Evolutionary conservation across 1,140 invertebrate genomes (phyloP).

Genomic region (Orussus abietinus): DNA sequence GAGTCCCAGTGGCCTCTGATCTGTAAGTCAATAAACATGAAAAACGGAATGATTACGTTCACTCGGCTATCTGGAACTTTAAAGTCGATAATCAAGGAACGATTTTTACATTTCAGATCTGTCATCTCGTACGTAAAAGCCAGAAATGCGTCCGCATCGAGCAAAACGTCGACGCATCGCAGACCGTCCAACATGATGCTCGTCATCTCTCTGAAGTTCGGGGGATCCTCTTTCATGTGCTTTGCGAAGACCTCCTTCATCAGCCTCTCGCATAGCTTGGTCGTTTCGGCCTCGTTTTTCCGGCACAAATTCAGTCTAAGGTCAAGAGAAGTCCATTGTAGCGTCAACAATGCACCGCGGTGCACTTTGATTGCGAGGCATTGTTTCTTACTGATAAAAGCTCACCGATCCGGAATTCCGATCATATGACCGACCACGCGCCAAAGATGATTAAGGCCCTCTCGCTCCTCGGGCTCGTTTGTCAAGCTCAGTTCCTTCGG

Average conservation of each 20-base stretch:
- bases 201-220: slow-evolving; percentile 12
- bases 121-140: slow-evolving; percentile 17
- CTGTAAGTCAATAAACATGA: slow-evolving; percentile 3
- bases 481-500: slow-evolving; percentile 60
- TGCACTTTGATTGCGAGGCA: neutral
- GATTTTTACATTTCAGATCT: slow-evolving; percentile 22
- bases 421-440: slow-evolving; percentile 70
- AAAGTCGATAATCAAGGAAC: neutral
- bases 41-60: neutral
- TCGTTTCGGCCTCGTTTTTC: slow-evolving; percentile 28
- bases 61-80: neutral
- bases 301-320: slow-evolving; percentile 33
- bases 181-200: slow-evolving; percentile 20
- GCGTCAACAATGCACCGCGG: neutral
- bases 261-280: slow-evolving; percentile 24
- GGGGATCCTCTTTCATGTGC: slow-evolving; percentile 12
- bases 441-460: slow-evolving; percentile 76
- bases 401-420: slow-evolving; percentile 70
- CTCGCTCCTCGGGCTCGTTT: slow-evolving; percentile 50
- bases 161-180: slow-evolving; percentile 15
- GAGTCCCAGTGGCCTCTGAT: slow-evolving; percentile 11
- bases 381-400: slow-evolving; percentile 1
- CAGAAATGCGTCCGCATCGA: slow-evolving; percentile 25
- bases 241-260: slow-evolving; percentile 15
- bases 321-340: neutral